Percentiles rank a stretch among this genome's conserved stretches.
These are phyloP conservation scores for Shargacucullia verbasci DNA, from an alignment of 2,888 invertebrate genomes.

Conservation along the genomic window DNA sequence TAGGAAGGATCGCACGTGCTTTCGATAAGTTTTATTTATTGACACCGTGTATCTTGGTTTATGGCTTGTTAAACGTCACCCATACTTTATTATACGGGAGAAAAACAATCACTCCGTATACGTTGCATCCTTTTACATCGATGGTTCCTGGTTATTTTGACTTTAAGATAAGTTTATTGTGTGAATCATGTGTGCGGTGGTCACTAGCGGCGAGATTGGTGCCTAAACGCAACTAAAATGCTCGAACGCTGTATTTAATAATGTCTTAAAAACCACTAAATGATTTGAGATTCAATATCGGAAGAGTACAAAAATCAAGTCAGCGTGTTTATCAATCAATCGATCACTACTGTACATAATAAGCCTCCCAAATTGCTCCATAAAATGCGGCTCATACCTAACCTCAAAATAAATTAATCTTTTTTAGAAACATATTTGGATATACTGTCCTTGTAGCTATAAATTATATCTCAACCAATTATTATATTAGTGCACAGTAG, in stretches of 20 bases:
- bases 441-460: too few relatives aligned
- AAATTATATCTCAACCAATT: not conserved
- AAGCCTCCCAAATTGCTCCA: too few relatives aligned
- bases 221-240: not conserved
- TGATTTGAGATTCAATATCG: too few relatives aligned
- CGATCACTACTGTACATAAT: too few relatives aligned
- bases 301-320: constrained; percentile 27
- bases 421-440: too few relatives aligned
- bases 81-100: constrained; percentile 32
- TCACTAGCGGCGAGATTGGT: constrained; percentile 2
- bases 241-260: too few relatives aligned
- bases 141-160: constrained; percentile 35
- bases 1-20: constrained; percentile 56
- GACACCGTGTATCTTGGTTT: constrained; percentile 48
- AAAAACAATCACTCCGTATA: constrained; percentile 40
- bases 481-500: constrained; percentile 24
- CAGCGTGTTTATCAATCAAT: too few relatives aligned
- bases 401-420: too few relatives aligned
- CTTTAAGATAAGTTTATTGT: constrained; percentile 27
- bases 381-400: too few relatives aligned
- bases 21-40: constrained; percentile 54
- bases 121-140: constrained; percentile 32
- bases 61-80: constrained; percentile 52
- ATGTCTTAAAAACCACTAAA: too few relatives aligned
- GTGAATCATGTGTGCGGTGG: constrained; percentile 9